Percentiles rank a stretch among this genome's conserved stretches.
Evolutionary conservation across 2,797 vertebrate genomes (phyloP).

Genomic region (Amazona finschi): DNA sequence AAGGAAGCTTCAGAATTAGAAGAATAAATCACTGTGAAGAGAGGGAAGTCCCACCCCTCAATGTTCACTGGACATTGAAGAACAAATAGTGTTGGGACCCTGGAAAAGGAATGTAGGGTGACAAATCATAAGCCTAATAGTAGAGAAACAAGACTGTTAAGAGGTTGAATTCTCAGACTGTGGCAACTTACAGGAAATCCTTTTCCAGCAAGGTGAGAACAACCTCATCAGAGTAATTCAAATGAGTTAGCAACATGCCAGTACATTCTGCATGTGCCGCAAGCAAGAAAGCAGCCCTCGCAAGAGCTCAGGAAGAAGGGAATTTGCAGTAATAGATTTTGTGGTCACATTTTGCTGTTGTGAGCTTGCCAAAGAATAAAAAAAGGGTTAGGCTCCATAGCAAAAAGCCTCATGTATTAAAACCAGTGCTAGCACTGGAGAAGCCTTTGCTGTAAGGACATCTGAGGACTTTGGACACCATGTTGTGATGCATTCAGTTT

Average conservation of each 20-base stretch:
- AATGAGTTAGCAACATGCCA: background rate
- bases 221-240: background rate
- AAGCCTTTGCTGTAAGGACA: background rate
- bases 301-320: background rate
- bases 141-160: background rate
- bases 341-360: background rate
- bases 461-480: background rate
- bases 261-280: background rate
- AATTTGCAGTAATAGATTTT: background rate
- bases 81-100: background rate
- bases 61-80: background rate
- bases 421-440: background rate
- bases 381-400: background rate
- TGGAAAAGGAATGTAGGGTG: background rate
- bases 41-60: background rate
- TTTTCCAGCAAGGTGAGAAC: conserved; percentile 8
- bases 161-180: background rate
- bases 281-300: background rate
- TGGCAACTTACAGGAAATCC: background rate
- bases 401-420: background rate
- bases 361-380: background rate
- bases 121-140: background rate
- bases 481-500: background rate
- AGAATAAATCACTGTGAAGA: background rate
- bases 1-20: background rate